These are phyloP conservation scores for Solenopsis invicta DNA, from an alignment of 1,140 invertebrate species.

Conservation along the genomic window DNA sequence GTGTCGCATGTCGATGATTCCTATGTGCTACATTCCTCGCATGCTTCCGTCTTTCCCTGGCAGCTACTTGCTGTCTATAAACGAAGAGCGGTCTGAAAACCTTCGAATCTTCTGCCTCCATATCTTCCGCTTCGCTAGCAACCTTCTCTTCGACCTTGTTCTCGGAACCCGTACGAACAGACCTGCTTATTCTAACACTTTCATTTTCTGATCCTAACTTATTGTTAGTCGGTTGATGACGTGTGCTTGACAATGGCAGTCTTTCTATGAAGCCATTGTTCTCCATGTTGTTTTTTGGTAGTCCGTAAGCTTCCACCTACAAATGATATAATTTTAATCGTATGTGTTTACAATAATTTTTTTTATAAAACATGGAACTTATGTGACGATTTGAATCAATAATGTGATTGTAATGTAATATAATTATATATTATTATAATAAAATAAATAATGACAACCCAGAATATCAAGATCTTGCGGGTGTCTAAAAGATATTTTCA, in stretches of 20 bases:
- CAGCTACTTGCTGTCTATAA: conserved; percentile 81
- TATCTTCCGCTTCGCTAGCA: conserved; percentile 59
- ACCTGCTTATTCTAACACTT: conserved; percentile 65
- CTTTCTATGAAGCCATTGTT: conserved; percentile 66
- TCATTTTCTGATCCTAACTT: conserved; percentile 21
- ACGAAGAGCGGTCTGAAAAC: conserved; percentile 83
- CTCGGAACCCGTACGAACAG: not conserved
- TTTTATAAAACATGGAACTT: not conserved
- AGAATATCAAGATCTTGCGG: too few species aligned
- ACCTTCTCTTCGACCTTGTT: conserved; percentile 20
- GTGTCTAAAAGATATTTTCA: too few species aligned
- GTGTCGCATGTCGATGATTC: not conserved
- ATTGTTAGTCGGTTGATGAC: not conserved
- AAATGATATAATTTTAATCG: not conserved
- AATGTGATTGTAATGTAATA: not conserved
- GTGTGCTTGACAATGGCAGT: not conserved
- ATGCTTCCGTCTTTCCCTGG: conserved; percentile 67
- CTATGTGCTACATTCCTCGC: conserved; percentile 34
- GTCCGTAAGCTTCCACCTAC: conserved; percentile 67
- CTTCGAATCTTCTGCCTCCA: conserved; percentile 78
- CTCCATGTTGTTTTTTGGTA: conserved; percentile 52
- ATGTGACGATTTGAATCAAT: not conserved
- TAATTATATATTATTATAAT: not conserved
- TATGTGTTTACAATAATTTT: not conserved
- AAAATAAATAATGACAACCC: not conserved